Evolutionary conservation across 2,797 vertebrate species (phyloP).

Genomic region (Cyclura pinguis): DNA sequence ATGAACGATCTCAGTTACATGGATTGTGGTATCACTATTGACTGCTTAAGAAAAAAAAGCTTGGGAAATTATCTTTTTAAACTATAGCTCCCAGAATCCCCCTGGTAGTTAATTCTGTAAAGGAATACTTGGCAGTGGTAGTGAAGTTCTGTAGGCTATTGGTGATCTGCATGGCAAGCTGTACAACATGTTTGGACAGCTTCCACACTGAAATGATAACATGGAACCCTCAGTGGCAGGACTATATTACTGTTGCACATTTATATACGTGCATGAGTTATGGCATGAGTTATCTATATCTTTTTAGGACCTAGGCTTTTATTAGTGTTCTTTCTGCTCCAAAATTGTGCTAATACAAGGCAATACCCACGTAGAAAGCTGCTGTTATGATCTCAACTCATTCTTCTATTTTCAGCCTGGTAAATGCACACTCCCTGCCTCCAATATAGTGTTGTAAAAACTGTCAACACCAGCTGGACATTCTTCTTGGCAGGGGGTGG

Average conservation of each 20-base stretch:
- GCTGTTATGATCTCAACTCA: background rate
- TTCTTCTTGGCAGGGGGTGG: background rate
- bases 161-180: background rate
- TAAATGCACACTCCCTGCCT: background rate
- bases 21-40: background rate
- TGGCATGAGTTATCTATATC: background rate
- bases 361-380: background rate
- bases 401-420: background rate
- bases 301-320: background rate
- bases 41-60: background rate
- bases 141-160: background rate
- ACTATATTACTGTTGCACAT: background rate
- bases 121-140: background rate
- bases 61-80: no score
- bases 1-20: background rate
- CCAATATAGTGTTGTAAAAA: background rate
- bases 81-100: no score
- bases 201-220: background rate
- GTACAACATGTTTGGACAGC: no score
- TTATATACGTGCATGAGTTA: background rate
- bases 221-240: background rate
- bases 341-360: background rate
- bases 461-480: background rate
- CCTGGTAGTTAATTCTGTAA: background rate
- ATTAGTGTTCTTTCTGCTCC: background rate